Percentiles rank a stretch among this genome's conserved stretches.
Evolutionary conservation across 1,140 invertebrate species (phyloP).

Genomic region (Cotesia glomerata): DNA sequence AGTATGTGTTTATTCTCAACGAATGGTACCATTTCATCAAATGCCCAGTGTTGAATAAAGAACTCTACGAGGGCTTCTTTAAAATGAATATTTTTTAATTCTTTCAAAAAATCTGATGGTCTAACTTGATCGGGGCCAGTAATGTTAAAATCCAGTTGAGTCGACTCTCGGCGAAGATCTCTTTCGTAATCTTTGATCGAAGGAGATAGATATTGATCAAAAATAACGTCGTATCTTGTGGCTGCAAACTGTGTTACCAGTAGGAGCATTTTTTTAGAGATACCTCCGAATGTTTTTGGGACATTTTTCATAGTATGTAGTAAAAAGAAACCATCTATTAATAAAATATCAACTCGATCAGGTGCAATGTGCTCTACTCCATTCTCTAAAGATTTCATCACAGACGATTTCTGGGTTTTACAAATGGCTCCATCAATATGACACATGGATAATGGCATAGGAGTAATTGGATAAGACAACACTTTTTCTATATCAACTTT

Average conservation of each 20-base stretch:
- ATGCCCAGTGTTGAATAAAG: constrained; percentile 38
- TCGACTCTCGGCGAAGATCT: constrained; percentile 18
- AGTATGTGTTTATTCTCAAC: constrained; percentile 19
- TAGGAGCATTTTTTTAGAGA: constrained; percentile 39
- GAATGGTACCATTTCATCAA: neutral
- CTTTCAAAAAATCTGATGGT: constrained; percentile 33
- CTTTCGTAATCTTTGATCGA: constrained; percentile 39
- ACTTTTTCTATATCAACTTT: constrained; percentile 21
- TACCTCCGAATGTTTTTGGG: constrained; percentile 39
- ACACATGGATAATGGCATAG: constrained; percentile 40
- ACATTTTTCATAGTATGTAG: constrained; percentile 37
- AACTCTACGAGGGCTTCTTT: constrained; percentile 43
- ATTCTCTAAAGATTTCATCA: constrained; percentile 14
- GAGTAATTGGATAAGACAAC: constrained; percentile 37
- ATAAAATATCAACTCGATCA: constrained; percentile 31
- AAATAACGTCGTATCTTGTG: constrained; percentile 16
- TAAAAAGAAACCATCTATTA: constrained; percentile 44
- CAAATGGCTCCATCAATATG: constrained; percentile 43
- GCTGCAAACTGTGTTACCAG: constrained; percentile 27
- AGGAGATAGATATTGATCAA: constrained; percentile 37
- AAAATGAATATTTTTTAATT: constrained; percentile 43
- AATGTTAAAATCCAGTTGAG: constrained; percentile 24
- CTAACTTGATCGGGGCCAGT: constrained; percentile 30
- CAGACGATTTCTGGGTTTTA: constrained; percentile 41
- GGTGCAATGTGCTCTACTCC: neutral